Percentiles rank a stretch among this genome's conserved stretches.
Evolutionary conservation across 2,888 invertebrate species (phyloP).

Genomic region (Tetragonula carbonaria): DNA sequence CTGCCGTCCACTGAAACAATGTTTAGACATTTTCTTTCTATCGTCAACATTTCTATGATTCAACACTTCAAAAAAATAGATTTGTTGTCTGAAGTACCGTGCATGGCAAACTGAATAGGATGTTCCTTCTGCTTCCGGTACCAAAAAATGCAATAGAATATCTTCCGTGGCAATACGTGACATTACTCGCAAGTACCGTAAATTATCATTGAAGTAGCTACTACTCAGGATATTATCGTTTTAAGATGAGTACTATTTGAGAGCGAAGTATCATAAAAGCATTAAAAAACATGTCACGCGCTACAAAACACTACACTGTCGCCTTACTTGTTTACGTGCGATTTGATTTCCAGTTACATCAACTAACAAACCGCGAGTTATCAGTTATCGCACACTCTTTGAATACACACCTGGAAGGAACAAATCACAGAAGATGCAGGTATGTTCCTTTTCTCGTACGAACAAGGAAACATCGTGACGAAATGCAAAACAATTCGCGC

Average conservation of each 20-base stretch:
- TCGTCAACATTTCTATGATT: no score
- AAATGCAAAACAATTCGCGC: constrained; percentile 6
- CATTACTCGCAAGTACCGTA: no score
- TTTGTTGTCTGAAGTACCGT: background rate
- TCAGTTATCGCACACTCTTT: background rate
- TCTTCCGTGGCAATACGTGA: background rate
- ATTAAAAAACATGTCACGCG: background rate
- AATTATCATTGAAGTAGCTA: background rate
- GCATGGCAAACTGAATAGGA: background rate
- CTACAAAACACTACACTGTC: background rate
- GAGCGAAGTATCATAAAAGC: background rate
- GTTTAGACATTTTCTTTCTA: no score
- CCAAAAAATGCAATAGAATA: background rate
- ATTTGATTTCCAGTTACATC: constrained; percentile 2
- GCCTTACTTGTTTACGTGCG: no score
- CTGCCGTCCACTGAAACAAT: no score
- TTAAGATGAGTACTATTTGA: background rate
- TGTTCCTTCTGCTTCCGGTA: background rate
- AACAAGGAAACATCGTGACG: constrained; percentile 11
- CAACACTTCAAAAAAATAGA: no score
- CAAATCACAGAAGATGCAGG: background rate
- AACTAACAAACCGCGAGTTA: background rate
- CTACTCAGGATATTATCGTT: background rate
- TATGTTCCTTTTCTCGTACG: background rate
- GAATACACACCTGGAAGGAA: background rate